phyloP scores from a whole-genome alignment of 2,888 invertebrate genomes.

The Trichopoda pennipes region DNA sequence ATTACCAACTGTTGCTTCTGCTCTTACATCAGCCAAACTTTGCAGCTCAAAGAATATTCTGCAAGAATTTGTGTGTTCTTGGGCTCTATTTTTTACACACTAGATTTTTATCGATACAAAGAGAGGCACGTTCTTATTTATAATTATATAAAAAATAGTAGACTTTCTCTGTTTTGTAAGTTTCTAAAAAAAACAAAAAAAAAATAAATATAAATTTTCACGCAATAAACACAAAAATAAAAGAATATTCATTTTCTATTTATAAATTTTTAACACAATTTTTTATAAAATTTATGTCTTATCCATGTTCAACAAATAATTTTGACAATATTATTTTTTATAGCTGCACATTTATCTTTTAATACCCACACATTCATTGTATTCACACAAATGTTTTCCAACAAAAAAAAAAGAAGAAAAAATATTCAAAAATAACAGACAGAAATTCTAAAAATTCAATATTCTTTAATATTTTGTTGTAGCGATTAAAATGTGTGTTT shows the following conservation, averaged over 20 bases:
- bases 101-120: constrained; percentile 50
- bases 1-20: not conserved
- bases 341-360: constrained; percentile 66
- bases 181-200: not conserved
- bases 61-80: constrained; percentile 1
- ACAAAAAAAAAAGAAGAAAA: no score
- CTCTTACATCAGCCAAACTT: not conserved
- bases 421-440: not conserved
- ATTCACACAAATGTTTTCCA: constrained; percentile 44
- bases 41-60: constrained; percentile 13
- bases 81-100: not conserved
- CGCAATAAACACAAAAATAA: constrained; percentile 17
- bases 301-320: constrained; percentile 68
- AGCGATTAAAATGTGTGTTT: constrained; percentile 8
- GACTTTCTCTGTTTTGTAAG: constrained; percentile 29
- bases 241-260: constrained; percentile 27
- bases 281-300: constrained; percentile 56
- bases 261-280: constrained; percentile 32
- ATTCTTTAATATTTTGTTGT: constrained; percentile 32
- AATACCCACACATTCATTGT: constrained; percentile 58
- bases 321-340: constrained; percentile 64
- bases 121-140: constrained; percentile 51
- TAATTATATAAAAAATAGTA: constrained; percentile 5
- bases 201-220: constrained; percentile 4
- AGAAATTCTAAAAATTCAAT: constrained; percentile 22